Evolutionary conservation across 2,797 vertebrate genomes (phyloP).

Genomic region (Octomys mimax): DNA sequence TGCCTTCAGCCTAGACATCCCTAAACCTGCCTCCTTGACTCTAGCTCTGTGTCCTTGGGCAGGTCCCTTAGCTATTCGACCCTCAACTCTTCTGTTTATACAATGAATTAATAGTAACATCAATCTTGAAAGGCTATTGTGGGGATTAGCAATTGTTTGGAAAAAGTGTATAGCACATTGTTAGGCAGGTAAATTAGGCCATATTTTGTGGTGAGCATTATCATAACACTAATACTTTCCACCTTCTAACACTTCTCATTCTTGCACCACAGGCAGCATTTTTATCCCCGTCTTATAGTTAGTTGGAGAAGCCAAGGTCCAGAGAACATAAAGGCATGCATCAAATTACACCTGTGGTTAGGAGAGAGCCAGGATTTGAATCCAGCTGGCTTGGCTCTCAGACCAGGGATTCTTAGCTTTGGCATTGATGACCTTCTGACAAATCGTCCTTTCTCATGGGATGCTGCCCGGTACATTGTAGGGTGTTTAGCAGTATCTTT

Average conservation of each 20-base stretch:
- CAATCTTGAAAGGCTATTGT: neutral
- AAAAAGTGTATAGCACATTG: neutral
- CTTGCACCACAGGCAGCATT: neutral
- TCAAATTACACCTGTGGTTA: neutral
- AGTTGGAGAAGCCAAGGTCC: neutral
- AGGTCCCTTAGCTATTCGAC: no score
- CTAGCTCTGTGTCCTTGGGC: neutral
- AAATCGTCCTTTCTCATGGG: neutral
- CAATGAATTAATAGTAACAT: neutral
- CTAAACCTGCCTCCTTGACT: neutral
- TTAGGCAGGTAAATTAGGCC: neutral
- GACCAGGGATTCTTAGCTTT: neutral
- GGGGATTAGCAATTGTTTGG: neutral
- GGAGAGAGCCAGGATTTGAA: neutral
- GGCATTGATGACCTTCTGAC: neutral
- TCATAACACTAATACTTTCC: neutral
- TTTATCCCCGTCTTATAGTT: no score
- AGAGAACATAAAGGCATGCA: neutral
- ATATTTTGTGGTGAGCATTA: neutral
- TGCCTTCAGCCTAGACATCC: neutral
- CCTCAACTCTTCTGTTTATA: neutral
- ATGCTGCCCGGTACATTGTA: neutral
- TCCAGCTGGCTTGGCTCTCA: neutral
- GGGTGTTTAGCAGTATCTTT: neutral
- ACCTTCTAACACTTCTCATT: neutral